Evolutionary conservation across 2,113 vertebrate genomes (phyloP), one percentile per base, ranked within the genome.

Genomic region (Atherinomorus stipes): DNA sequence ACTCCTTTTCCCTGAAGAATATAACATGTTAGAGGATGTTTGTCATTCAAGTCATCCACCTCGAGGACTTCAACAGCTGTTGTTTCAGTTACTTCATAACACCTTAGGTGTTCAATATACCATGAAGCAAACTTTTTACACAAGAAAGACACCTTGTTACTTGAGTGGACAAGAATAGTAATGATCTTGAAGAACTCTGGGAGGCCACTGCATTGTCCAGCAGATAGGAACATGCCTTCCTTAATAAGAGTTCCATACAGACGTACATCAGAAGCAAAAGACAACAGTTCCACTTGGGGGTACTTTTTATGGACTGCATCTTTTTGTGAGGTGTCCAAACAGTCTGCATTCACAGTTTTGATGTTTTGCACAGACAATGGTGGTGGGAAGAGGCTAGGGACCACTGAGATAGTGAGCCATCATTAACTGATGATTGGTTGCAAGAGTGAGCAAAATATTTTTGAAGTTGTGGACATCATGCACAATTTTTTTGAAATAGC

Each of bases 401-500:
- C n/a, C n/a, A n/a, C n/a, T n/a, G n/a, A n/a, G n/a, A n/a, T n/a
- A n/a, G n/a, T n/a, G n/a, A n/a, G n/a, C n/a, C n/a, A n/a, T n/a
- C n/a, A n/a, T n/a, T n/a, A n/a, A n/a, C n/a, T n/a, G n/a, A n/a
- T n/a, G n/a, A n/a, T n/a, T n/a, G n/a, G n/a, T n/a, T n/a, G n/a
- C n/a, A 2, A 68, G 15, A 8, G 38, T 45, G 23, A 68, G 23
- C 9, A 56, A 7, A 0, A 68, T 7, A 31, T 68, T 68, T 42
- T 56, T 56, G 31, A 49, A 70, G 31, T 9, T 21, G 2, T 63
- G 38, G 54, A 19, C 22, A 31, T 79, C 56, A 54, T 44, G 54
- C 26, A 70, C 44, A 1, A 25, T 69, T 19, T 65, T 65, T 11
- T 75, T 76, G 16, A 82, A 82, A 18, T 77, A 82, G 4, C 26